These are phyloP conservation scores for Neolamprologus multifasciatus DNA, from an alignment of 2,797 vertebrate genomes.

Conservation along the genomic window DNA sequence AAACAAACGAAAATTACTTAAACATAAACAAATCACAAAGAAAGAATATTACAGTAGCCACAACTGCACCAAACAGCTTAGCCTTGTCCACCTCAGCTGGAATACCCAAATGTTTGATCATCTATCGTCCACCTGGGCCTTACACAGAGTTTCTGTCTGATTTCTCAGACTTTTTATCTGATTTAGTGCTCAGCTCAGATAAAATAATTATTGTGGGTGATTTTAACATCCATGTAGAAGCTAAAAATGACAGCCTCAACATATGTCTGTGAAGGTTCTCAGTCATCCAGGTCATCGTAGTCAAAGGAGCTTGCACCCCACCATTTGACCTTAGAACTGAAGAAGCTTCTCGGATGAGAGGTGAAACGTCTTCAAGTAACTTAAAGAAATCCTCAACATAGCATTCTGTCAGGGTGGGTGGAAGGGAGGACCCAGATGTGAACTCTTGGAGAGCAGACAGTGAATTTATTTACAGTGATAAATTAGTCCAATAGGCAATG, in stretches of 20 bases:
- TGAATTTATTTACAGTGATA: not conserved
- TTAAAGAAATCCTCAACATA: fast-evolving
- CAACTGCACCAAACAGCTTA: not conserved
- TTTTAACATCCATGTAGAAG: not conserved
- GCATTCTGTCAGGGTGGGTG: no score
- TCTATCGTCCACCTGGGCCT: not conserved
- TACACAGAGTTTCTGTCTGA: not conserved
- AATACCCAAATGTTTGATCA: not conserved
- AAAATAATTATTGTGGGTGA: not conserved
- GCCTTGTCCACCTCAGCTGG: not conserved
- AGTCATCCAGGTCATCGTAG: no score
- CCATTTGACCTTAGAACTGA: no score
- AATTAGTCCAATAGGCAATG: not conserved
- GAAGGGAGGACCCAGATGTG: not conserved
- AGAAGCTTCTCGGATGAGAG: no score
- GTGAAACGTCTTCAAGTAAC: no score
- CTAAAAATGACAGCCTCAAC: no score
- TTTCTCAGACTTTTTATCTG: not conserved
- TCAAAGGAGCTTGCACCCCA: no score
- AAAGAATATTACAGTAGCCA: not conserved
- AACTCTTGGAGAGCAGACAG: not conserved
- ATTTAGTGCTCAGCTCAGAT: not conserved
- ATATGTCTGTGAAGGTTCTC: no score
- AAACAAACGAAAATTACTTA: not conserved
- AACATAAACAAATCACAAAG: not conserved